A percentile compares a stretch with the other conserved stretches of the same genome.
These are phyloP conservation scores for Boloria euphrosyne DNA, from an alignment of 2,888 invertebrate genomes.

Conservation along the genomic window DNA sequence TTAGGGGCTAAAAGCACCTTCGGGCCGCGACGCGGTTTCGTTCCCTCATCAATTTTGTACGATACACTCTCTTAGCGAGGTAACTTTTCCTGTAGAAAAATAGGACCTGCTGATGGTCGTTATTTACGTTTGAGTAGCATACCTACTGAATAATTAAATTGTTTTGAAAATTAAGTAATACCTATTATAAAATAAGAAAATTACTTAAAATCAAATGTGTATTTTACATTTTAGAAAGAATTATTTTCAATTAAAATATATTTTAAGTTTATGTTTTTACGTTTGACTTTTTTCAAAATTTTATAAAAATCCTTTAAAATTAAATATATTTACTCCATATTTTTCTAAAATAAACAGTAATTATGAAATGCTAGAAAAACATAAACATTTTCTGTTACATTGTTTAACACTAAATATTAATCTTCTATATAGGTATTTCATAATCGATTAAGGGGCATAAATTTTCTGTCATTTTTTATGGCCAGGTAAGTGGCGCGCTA, in stretches of 20 bases:
- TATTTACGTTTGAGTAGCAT: constrained; percentile 26
- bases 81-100: constrained; percentile 47
- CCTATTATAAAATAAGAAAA: neutral
- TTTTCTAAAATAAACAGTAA: too few species aligned
- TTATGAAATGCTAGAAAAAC: too few species aligned
- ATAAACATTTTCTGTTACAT: neutral
- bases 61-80: constrained; percentile 66
- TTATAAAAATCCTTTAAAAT: too few species aligned
- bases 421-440: constrained; percentile 6
- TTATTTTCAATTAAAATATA: too few species aligned
- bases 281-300: too few species aligned
- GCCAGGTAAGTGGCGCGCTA: constrained; percentile 32
- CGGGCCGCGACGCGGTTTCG: constrained; percentile 69
- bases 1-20: constrained; percentile 83
- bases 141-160: constrained; percentile 26
- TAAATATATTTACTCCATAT: too few species aligned
- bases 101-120: constrained; percentile 26
- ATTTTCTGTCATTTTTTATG: constrained; percentile 31
- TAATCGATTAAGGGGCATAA: constrained; percentile 25
- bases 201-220: too few species aligned
- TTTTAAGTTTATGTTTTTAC: too few species aligned
- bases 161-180: constrained; percentile 1
- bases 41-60: constrained; percentile 80
- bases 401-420: neutral
- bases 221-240: neutral